phyloP scores from a whole-genome alignment of 2,797 vertebrate species.

The Thripadectes ignobilis region DNA sequence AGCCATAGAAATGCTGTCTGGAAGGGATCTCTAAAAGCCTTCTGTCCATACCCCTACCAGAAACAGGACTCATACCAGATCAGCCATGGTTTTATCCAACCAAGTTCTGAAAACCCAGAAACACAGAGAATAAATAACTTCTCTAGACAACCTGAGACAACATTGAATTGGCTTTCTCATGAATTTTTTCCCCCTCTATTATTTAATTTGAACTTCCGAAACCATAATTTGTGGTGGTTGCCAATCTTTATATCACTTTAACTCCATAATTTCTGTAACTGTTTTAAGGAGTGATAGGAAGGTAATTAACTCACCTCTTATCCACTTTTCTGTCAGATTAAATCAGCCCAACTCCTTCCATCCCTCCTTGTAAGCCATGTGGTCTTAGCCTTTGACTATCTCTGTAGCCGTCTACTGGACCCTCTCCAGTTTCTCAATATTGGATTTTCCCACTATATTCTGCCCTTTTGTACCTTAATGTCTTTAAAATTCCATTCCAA shows the following conservation, averaged over 20 bases:
- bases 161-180: neutral
- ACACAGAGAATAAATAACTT: neutral
- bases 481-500: neutral
- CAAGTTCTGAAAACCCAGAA: neutral
- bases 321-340: neutral
- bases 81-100: neutral
- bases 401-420: neutral
- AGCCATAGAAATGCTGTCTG: neutral
- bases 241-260: neutral
- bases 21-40: neutral
- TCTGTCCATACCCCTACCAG: rapidly evolving
- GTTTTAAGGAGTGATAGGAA: neutral
- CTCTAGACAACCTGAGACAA: neutral
- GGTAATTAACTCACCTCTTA: neutral
- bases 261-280: neutral
- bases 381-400: neutral
- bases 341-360: neutral
- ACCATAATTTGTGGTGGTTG: neutral
- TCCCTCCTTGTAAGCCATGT: neutral
- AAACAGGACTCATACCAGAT: neutral
- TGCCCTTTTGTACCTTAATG: neutral
- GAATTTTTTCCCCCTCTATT: neutral
- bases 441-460: neutral
- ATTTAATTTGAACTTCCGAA: neutral
- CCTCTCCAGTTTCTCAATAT: neutral